phyloP scores from a whole-genome alignment of 2,113 vertebrate species.

The Motacilla tschutschensis region DNA sequence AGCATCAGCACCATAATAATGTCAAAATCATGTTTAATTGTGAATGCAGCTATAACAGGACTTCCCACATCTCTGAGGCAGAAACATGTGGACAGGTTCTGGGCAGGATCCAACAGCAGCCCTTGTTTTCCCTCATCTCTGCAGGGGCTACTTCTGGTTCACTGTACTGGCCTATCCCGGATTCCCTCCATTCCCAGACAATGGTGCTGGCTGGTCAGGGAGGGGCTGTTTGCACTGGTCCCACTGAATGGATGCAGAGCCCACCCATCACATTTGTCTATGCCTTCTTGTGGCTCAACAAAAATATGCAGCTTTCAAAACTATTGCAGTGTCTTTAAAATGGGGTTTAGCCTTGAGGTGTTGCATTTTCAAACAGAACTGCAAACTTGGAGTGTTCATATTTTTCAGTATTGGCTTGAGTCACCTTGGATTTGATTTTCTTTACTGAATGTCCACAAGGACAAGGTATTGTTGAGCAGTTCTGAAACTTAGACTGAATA shows the following conservation, averaged over 20 bases:
- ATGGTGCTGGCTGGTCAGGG: not conserved
- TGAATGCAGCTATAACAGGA: not conserved
- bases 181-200: not conserved
- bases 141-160: slow-evolving; percentile 29
- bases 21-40: slow-evolving; percentile 15
- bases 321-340: not conserved
- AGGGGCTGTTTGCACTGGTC: not conserved
- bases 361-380: not conserved
- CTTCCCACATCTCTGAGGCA: not conserved
- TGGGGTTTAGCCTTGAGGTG: not conserved
- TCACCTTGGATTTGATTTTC: not conserved
- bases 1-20: slow-evolving; percentile 11
- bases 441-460: not conserved
- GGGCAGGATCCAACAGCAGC: slow-evolving; percentile 23
- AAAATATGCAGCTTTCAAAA: slow-evolving; percentile 6
- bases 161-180: not conserved
- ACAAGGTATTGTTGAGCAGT: not conserved
- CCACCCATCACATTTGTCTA: not conserved
- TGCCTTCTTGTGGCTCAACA: not conserved
- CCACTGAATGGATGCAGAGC: not conserved
- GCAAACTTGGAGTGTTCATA: not conserved
- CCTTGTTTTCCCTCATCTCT: not conserved
- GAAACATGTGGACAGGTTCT: not conserved
- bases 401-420: not conserved
- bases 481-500: not conserved